Evolutionary conservation across 2,888 invertebrate genomes (phyloP).

Genomic region (Erpobdella octoculata): DNA sequence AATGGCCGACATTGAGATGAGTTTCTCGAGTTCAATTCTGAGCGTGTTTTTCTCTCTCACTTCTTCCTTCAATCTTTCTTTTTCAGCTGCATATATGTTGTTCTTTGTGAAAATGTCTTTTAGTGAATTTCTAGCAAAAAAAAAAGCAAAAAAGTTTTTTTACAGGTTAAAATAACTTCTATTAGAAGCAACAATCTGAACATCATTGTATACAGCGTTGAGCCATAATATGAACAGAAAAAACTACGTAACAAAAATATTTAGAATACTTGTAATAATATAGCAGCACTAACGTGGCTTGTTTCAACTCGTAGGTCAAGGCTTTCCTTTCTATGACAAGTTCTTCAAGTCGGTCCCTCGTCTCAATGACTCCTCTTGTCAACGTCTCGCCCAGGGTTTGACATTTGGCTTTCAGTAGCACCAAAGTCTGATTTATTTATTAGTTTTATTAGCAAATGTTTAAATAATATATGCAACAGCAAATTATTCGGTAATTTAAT

Average conservation of each 20-base stretch:
- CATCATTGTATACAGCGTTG: not conserved
- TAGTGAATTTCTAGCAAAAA: conserved; percentile 11
- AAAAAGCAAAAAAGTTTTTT: no score
- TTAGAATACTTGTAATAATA: not conserved
- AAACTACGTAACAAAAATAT: not conserved
- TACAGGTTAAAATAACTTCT: no score
- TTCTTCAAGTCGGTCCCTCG: conserved; percentile 20
- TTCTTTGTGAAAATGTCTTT: not conserved
- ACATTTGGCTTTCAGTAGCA: conserved; percentile 20
- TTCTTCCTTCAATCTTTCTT: conserved; percentile 7
- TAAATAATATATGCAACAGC: not conserved
- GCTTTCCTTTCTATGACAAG: conserved; percentile 8
- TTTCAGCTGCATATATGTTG: not conserved
- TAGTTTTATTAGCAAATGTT: not conserved
- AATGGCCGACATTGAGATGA: conserved; percentile 2
- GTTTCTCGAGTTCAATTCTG: conserved; percentile 14
- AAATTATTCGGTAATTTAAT: not conserved
- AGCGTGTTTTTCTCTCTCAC: not conserved
- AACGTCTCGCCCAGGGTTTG: conserved; percentile 12
- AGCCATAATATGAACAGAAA: not conserved
- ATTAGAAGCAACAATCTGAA: no score
- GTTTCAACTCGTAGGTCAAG: conserved; percentile 13
- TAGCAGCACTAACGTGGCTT: not conserved
- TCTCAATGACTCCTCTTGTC: conserved; percentile 21
- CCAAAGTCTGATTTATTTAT: not conserved